These are phyloP conservation scores for Channa argus DNA, from an alignment of 2,113 vertebrate genomes.

Conservation along the genomic window DNA sequence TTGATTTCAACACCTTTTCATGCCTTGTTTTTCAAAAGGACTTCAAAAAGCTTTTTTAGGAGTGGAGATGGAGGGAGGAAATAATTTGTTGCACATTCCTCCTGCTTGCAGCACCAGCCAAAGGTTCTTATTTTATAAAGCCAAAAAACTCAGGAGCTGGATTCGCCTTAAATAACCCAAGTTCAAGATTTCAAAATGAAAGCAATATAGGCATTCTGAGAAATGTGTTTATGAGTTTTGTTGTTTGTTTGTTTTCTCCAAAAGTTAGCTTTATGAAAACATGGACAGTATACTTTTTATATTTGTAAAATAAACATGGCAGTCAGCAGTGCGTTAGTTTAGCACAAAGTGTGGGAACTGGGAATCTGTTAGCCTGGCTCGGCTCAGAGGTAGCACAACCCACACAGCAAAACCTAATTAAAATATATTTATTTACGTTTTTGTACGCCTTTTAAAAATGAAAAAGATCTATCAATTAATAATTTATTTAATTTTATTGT, in stretches of 20 bases:
- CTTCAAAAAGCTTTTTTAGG: constrained; percentile 71
- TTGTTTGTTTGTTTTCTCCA: neutral
- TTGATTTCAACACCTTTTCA: constrained; percentile 76
- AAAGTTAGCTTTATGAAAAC: too few species aligned
- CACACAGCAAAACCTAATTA: too few species aligned
- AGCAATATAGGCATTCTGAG: neutral
- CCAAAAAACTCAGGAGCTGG: constrained; percentile 35
- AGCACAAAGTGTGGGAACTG: neutral
- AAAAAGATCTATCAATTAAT: too few species aligned
- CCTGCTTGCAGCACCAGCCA: constrained; percentile 41
- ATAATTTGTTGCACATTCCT: constrained; percentile 78
- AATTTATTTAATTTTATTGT: too few species aligned
- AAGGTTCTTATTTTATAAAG: constrained; percentile 52
- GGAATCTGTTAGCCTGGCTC: too few species aligned
- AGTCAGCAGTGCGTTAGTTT: neutral
- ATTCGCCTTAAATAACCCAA: constrained; percentile 6
- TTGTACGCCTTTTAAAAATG: too few species aligned
- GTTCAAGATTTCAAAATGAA: constrained; percentile 33
- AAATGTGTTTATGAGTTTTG: neutral
- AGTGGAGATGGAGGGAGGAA: constrained; percentile 74
- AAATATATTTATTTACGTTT: too few species aligned
- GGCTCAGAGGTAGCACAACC: too few species aligned
- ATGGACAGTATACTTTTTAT: neutral
- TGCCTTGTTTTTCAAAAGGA: constrained; percentile 71
- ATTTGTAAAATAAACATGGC: neutral